Percentiles rank a stretch among this genome's conserved stretches.
Evolutionary conservation across 2,888 invertebrate species (phyloP).

Genomic region (Hydraecia micacea): DNA sequence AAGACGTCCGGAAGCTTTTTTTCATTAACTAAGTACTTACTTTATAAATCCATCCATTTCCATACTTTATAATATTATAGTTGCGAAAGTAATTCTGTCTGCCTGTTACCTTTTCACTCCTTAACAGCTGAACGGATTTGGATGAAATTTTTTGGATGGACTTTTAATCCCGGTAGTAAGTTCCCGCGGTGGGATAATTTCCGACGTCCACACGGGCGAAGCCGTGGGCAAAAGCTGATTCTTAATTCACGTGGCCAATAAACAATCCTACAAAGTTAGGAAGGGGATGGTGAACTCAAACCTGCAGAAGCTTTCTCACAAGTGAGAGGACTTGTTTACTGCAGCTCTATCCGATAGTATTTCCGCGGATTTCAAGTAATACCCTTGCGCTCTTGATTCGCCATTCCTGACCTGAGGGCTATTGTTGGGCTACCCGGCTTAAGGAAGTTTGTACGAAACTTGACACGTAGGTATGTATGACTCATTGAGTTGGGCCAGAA

Average conservation of each 20-base stretch:
- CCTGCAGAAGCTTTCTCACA: neutral
- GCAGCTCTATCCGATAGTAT: neutral
- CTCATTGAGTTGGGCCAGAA: neutral
- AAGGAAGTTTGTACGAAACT: neutral
- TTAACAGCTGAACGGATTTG: neutral
- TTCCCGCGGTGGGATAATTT: neutral
- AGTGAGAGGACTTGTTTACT: neutral
- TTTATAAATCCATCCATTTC: neutral
- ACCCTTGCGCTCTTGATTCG: neutral
- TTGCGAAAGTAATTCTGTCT: neutral
- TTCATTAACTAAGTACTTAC: neutral
- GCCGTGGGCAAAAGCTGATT: neutral
- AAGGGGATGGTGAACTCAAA: neutral
- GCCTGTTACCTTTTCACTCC: neutral
- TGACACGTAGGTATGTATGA: neutral
- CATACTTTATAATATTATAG: neutral
- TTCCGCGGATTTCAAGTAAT: neutral
- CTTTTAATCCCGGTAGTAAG: neutral
- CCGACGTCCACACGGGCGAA: neutral
- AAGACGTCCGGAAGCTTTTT: conserved; percentile 1
- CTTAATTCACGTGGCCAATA: neutral
- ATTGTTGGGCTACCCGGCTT: neutral
- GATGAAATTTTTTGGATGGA: too few species aligned
- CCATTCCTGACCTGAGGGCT: neutral
- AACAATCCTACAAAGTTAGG: neutral